These are phyloP conservation scores for Eonycteris spelaea DNA, from an alignment of 2,113 vertebrate genomes.

Conservation along the genomic window DNA sequence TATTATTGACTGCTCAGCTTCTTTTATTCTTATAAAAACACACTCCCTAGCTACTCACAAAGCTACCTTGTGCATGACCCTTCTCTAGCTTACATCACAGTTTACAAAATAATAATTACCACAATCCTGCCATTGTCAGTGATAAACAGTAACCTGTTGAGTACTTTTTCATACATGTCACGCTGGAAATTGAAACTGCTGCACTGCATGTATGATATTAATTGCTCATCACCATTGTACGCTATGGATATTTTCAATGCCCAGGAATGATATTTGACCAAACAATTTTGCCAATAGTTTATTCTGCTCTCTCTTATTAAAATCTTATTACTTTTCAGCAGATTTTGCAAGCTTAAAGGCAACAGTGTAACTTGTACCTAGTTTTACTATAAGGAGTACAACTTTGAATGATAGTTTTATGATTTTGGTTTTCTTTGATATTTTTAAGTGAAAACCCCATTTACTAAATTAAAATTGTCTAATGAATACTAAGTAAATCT, in stretches of 20 bases:
- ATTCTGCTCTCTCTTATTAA: not conserved
- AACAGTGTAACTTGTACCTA: not conserved
- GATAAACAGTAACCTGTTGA: slow-evolving; percentile 11
- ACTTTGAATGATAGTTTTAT: slow-evolving; percentile 19
- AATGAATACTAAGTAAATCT: slow-evolving; percentile 4
- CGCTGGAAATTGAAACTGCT: not conserved
- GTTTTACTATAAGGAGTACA: not conserved
- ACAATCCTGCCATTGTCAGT: not conserved
- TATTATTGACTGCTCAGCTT: not conserved
- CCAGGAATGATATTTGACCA: not conserved
- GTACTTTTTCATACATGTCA: not conserved
- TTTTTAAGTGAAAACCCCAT: slow-evolving; percentile 36
- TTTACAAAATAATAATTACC: not conserved
- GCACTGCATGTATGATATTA: not conserved
- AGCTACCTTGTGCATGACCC: not conserved
- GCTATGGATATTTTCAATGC: not conserved
- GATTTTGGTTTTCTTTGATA: slow-evolving; percentile 17
- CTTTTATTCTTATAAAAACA: not conserved
- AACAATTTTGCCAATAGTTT: slow-evolving; percentile 18
- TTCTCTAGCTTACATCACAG: not conserved
- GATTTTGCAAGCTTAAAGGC: slow-evolving; percentile 12
- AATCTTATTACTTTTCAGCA: not conserved
- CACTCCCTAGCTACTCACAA: not conserved
- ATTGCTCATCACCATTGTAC: not conserved
- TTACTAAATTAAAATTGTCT: slow-evolving; percentile 32